phyloP scores from a whole-genome alignment of 2,797 vertebrate species.

The Phataginus tetradactyla region DNA sequence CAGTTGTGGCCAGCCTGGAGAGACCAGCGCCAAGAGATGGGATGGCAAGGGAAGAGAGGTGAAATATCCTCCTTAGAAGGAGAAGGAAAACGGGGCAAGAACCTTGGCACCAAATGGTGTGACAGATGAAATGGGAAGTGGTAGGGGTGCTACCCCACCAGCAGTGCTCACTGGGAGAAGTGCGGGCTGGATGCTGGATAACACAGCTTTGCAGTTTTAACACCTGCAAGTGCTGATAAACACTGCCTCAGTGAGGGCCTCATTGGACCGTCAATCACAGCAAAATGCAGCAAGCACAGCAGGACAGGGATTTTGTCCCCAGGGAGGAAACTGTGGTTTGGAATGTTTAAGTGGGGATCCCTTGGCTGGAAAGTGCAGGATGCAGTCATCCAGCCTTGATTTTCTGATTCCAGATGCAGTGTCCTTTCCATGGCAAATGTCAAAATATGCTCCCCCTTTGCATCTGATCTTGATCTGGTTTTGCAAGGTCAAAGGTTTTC shows the following conservation, averaged over 20 bases:
- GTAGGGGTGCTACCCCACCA: fast-evolving
- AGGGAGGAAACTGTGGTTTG: neutral
- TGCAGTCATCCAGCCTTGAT: neutral
- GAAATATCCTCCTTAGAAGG: neutral
- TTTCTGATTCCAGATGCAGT: neutral
- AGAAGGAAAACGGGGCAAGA: neutral
- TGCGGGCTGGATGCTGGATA: neutral
- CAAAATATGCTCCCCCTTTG: neutral
- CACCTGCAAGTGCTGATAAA: neutral
- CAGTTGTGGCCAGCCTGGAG: neutral
- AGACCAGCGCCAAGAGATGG: neutral
- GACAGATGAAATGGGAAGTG: neutral
- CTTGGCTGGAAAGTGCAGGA: neutral
- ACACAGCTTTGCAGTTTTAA: neutral
- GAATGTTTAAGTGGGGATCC: neutral
- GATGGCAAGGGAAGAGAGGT: neutral
- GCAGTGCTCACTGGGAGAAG: neutral
- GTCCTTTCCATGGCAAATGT: neutral
- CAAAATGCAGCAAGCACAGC: neutral
- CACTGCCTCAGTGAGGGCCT: neutral
- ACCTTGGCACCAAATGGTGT: neutral
- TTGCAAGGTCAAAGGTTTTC: neutral
- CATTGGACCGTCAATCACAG: neutral
- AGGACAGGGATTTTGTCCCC: no score
- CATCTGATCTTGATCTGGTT: neutral